Conservation (phyloP, 2,888 invertebrate species). For the Boloria euphrosyne region DNA sequence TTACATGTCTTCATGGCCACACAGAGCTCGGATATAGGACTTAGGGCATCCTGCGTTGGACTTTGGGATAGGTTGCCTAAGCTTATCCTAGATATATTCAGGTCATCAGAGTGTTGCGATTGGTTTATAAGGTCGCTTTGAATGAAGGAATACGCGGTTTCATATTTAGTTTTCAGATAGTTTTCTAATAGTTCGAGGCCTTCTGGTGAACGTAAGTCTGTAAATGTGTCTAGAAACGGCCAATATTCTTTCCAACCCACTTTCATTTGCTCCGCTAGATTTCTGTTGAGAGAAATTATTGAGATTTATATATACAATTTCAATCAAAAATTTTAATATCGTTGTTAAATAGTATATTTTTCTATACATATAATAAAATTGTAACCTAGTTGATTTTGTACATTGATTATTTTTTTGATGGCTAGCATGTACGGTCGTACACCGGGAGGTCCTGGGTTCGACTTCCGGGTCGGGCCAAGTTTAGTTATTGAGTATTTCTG, state of each 20-base stretch:
- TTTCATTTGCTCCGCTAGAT: conserved; percentile 80
- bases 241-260: conserved; percentile 96
- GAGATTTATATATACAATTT: background rate
- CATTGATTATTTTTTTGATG: no score
- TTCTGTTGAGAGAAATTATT: conserved; percentile 62
- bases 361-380: no score
- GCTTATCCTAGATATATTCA: conserved; percentile 63
- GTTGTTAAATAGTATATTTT: background rate
- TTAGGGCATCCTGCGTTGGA: conserved; percentile 56
- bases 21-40: conserved; percentile 84
- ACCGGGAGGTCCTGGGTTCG: no score
- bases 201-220: conserved; percentile 87
- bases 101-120: conserved; percentile 56
- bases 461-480: no score
- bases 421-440: no score
- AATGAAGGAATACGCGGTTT: conserved; percentile 65
- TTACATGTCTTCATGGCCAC: conserved; percentile 81
- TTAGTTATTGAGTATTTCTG: no score
- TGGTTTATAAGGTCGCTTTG: conserved; percentile 66
- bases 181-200: conserved; percentile 89
- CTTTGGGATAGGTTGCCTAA: conserved; percentile 52
- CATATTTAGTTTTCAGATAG: conserved; percentile 84
- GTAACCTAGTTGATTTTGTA: no score
- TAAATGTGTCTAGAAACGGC: conserved; percentile 92
- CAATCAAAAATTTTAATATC: background rate